phyloP scores from a whole-genome alignment of 2,797 vertebrate genomes.

The Mycteria americana region DNA sequence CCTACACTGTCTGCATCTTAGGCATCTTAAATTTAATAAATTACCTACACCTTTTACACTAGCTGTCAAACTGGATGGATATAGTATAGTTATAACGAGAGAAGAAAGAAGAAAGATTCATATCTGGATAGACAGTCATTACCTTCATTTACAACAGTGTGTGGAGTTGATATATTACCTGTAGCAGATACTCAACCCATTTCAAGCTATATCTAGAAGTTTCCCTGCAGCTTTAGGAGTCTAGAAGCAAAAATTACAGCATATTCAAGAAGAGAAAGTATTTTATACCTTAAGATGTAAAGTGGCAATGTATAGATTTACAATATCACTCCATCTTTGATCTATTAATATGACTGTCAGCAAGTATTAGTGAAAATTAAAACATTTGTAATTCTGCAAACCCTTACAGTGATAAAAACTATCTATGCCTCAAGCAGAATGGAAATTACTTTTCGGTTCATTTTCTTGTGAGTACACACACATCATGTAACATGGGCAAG shows the following conservation, averaged over 20 bases:
- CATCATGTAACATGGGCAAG: neutral
- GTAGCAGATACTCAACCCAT: neutral
- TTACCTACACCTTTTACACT: constrained; percentile 24
- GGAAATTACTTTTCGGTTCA: neutral
- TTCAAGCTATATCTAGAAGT: neutral
- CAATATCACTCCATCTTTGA: neutral
- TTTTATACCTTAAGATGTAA: neutral
- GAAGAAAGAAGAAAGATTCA: neutral
- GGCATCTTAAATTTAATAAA: constrained; percentile 30
- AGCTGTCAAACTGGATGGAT: constrained; percentile 13
- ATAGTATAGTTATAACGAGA: neutral
- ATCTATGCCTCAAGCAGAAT: neutral
- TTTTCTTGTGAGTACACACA: neutral
- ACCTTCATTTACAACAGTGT: neutral
- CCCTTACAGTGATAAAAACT: neutral
- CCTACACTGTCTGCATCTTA: neutral
- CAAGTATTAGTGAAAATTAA: constrained; percentile 16
- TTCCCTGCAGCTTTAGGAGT: neutral
- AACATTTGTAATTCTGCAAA: neutral
- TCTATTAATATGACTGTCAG: neutral
- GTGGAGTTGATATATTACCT: neutral
- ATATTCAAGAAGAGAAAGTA: neutral
- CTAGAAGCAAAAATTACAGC: neutral
- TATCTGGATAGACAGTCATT: neutral
- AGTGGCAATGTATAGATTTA: neutral